Base-by-base conservation (phyloP, 2,113 vertebrate species). In the Nothoprocta pentlandii region DNA sequence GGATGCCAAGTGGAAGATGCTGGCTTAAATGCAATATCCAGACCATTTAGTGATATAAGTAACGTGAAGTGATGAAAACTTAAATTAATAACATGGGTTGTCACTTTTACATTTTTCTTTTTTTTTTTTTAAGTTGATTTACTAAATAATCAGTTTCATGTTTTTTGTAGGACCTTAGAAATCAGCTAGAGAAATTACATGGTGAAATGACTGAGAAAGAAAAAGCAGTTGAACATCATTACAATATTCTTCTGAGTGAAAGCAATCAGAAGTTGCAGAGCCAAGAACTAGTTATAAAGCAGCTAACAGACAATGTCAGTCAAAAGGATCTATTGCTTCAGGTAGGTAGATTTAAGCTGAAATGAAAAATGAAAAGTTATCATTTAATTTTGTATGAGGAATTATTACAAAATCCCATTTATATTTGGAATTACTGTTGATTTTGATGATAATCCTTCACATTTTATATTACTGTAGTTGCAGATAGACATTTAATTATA, bases 101-200 rank as follows among this genome's bases (percentile, higher is more conserved):
- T 87, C 70, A 68, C 46, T 63, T 85, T 79, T 53, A 87, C 87
- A 68, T 53, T 74, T 91, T 88, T 92, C 87, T 88, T 92, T 58
- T 53, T 54, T 56, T 56, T 17, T 26, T 53, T 53, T 53, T 13
- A 51, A 89, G 30, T 85, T 78, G 63, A 78, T 91, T 95, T 91
- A 49, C 30, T 85, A 61, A 80, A 78, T 78, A 77, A 80, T 90
- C 73, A 20, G 46, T 91, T 95, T 93, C 14, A 21, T 71, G 94
- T 36, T 67, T 61, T 75, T 74, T 73, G 22, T 93, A 98, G 99
- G 99, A 99, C 93, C 98, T 99, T 71, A 98, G 98, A 96, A 99
- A 99, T 96, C 99, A 99, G 90, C 96, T 99, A 30, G 99, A 99
- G 97, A 99, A 99, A 97, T 97, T 98, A 92, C 97, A 95, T 2